Conservation (phyloP, 2,113 vertebrate genomes). For the Paedocypris sp. region DNA sequence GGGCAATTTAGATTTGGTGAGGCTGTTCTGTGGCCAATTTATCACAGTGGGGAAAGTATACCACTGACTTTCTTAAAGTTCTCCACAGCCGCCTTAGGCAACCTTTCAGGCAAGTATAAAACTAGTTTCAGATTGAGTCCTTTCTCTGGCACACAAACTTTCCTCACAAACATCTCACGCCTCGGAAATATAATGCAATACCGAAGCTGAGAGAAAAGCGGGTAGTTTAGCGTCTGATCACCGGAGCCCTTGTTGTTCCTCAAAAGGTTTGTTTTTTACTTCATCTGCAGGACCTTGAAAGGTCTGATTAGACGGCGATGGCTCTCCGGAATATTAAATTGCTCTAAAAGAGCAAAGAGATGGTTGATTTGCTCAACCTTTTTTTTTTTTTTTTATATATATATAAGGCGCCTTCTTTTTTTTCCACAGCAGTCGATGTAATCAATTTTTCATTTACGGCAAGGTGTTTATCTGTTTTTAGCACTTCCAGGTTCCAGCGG, state of each 20-base stretch:
- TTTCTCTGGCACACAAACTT: constrained; percentile 1
- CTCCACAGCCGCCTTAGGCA: constrained; percentile 2
- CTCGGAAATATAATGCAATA: no score
- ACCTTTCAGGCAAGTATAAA: constrained; percentile 4
- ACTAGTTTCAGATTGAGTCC: background rate
- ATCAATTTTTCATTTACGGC: constrained; percentile 99
- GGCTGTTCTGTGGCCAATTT: background rate
- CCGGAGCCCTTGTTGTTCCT: background rate
- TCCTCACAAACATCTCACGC: background rate
- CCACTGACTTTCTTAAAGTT: background rate
- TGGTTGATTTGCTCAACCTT: constrained; percentile 16
- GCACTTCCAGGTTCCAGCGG: constrained; percentile 73
- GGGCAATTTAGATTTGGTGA: constrained; percentile 17
- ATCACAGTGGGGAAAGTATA: constrained; percentile 1
- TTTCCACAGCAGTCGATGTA: constrained; percentile 75
- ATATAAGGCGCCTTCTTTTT: constrained; percentile 50
- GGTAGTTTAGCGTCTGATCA: background rate
- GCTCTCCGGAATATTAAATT: constrained; percentile 59
- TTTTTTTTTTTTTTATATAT: constrained; percentile 52
- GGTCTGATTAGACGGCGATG: constrained; percentile 50
- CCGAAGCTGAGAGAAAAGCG: background rate
- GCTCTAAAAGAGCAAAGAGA: constrained; percentile 41
- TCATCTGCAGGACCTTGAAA: constrained; percentile 53
- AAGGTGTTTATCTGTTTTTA: constrained; percentile 98
- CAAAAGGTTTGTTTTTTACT: constrained; percentile 27